Base-by-base conservation (phyloP, 2,888 invertebrate genomes). In the Spilarctia lutea region DNA sequence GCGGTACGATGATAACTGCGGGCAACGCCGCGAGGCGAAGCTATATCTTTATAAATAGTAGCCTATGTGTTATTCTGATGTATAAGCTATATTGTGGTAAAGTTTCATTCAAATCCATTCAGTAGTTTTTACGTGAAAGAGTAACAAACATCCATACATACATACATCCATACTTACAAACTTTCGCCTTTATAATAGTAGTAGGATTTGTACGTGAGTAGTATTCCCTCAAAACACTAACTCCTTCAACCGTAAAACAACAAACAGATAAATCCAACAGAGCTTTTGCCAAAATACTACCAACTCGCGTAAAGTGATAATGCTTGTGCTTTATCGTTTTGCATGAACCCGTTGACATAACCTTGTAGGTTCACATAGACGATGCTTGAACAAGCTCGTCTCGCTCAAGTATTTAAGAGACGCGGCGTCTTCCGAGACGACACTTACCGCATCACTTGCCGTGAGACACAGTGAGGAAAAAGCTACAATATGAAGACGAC, bases 321-420 rank as follows among this genome's bases (percentile, higher is more conserved):
- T 30, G 27, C 73, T 70, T 63, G 79, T 82, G 72, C 76, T 82
- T 81, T 84, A 86, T 81, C 79, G 73, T 85, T 86, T 83, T 79
- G 74, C 66, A 77, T 87, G 87, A 88, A 88, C 89, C 86, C 88
- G 87, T 85, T 89, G 88, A 86, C 86, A 86, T 88, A 92, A 88
- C 92, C 93, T 93, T 92, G 93, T 81, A 80, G 81, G 85, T 85
- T 88, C 82, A 85, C 87, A 86, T 85, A 85, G 83, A 79, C 85
- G 86, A 83, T 76, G 82, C 73, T 82, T 78, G 80, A 74, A 74
- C 79, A 70, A 72, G 79, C 73, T 86, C 83, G 85, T 85, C 85
- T 83, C 81, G 79, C 81, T 82, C 84, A 85, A 86, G 87, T 94
- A 94, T 94, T 94, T 92, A 94, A 94, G 91, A 87, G 83, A 82